Conservation (phyloP, 2,888 invertebrate genomes). For the Stenoptilia bipunctidactyla region DNA sequence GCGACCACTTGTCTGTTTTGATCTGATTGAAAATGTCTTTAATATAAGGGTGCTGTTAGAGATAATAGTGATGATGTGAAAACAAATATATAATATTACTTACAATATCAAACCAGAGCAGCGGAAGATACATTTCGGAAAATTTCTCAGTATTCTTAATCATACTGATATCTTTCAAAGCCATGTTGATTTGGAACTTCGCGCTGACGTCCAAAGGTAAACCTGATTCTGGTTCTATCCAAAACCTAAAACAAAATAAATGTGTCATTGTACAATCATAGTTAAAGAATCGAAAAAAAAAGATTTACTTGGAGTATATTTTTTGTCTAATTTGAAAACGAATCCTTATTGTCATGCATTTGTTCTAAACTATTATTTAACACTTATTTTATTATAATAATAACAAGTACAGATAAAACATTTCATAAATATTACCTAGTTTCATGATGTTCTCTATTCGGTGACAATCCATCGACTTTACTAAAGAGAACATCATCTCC, state of each 20-base stretch:
- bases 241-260: constrained; percentile 77
- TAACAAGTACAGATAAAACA: background rate
- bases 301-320: too few relatives aligned
- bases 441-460: constrained; percentile 67
- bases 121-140: constrained; percentile 79
- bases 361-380: too few relatives aligned
- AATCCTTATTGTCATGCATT: too few relatives aligned
- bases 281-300: too few relatives aligned
- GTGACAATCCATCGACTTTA: constrained; percentile 77
- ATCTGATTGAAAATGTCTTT: too few relatives aligned
- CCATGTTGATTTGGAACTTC: constrained; percentile 91
- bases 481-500: constrained; percentile 75
- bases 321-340: too few relatives aligned
- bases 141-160: constrained; percentile 78
- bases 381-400: too few relatives aligned
- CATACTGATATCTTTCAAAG: constrained; percentile 75
- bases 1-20: too few relatives aligned
- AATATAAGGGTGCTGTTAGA: too few relatives aligned
- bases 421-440: constrained; percentile 34
- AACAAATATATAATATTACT: too few relatives aligned
- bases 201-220: constrained; percentile 83
- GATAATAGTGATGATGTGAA: too few relatives aligned
- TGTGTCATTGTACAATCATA: too few relatives aligned
- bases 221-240: constrained; percentile 86
- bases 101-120: constrained; percentile 93